Evolutionary conservation across 2,797 vertebrate genomes (phyloP), one percentile per base, ranked within the genome.

Genomic region (Muscicapa comitata): DNA sequence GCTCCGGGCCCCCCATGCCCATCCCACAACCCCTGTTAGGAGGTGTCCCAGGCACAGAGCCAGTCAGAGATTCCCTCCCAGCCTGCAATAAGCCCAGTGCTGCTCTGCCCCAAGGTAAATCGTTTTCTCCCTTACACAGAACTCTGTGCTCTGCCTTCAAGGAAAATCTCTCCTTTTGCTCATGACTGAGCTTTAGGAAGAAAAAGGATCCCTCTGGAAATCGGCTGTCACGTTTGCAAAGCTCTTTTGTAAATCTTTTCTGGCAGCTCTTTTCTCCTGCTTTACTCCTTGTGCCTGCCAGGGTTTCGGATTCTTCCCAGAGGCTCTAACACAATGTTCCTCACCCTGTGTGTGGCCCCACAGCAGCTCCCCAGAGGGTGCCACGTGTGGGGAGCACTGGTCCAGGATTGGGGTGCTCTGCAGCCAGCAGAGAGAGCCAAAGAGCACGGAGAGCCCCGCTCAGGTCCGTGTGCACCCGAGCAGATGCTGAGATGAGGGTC

Each of bases 351-450:
- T 15, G 35, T 51, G 65, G 9, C 54, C 25, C n/a, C n/a, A 2
- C 1, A 2, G 23, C 45, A 80, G 37, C 6, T 55, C 38, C 63
- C 67, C 33, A 3, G 16, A 45, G 48, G 37, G 13, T 28, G 50
- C 7, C 3, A 1, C 6, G 48, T 5, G 17, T 37, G 83, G 85
- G 61, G 38, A 73, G 72, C 65, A 35, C 28, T 12, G 45, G 47
- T 37, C 43, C 66, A 5, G 74, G 51, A 6, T 2, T 3, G 93
- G 86, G 93, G 82, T 88, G 76, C 47, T 9, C 82, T 40, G 85
- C 88, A 94, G 88, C 95, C 94, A 94, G 95, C 96, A 96, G 96
- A 96, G 94, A 95, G 94, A 95, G 95, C 83, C 86, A 95, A 94
- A 96, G 94, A 92, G 93, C 95, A 9, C 73, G 3, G 62, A 93